Percentiles rank a stretch among this genome's conserved stretches.
Evolutionary conservation across 2,888 invertebrate species (phyloP).

Genomic region (Xestia ashworthii): DNA sequence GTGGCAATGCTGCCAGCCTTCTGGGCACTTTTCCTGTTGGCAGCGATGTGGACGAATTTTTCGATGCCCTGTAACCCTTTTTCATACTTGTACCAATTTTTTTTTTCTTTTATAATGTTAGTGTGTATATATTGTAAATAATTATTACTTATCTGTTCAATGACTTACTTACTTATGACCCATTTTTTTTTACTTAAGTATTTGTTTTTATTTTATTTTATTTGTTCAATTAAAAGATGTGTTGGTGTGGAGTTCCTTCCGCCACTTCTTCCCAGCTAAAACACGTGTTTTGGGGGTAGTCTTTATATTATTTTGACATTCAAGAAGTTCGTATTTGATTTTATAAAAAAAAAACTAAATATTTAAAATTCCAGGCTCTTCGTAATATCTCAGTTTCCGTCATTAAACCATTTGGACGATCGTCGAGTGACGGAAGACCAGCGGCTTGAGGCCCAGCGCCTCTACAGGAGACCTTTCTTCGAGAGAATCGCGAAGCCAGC

Average conservation of each 20-base stretch:
- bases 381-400: conserved; percentile 93
- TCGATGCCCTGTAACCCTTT: no score
- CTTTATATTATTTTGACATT: background rate
- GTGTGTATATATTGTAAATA: no score
- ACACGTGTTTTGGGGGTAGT: background rate
- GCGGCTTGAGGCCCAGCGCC: conserved; percentile 90
- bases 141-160: no score
- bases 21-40: no score
- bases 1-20: no score
- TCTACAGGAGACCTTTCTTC: conserved; percentile 91
- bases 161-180: no score
- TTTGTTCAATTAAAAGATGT: no score
- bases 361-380: conserved; percentile 90
- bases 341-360: background rate
- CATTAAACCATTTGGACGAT: conserved; percentile 93
- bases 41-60: no score
- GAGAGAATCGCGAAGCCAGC: conserved; percentile 85
- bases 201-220: no score
- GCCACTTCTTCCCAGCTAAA: background rate
- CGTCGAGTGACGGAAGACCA: conserved; percentile 92
- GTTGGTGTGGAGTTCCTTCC: background rate
- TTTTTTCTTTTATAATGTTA: no score
- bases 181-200: no score
- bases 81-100: no score
- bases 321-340: background rate